Evolutionary conservation across 1,140 invertebrate species (phyloP).

Genomic region (Drosophila asahinai): DNA sequence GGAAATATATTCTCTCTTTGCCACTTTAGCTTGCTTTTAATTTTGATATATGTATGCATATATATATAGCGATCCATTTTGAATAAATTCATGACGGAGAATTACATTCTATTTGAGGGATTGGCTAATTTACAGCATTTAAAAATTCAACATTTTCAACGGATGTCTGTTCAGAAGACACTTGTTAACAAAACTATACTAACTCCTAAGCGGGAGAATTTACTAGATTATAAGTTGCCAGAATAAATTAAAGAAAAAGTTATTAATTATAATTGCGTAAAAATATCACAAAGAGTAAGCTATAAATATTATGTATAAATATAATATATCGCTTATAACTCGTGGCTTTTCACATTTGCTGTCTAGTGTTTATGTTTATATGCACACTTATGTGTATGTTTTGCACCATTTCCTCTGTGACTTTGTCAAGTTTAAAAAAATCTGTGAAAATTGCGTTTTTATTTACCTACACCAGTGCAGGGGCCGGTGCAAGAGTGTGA

Average conservation of each 20-base stretch:
- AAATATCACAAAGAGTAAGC: neutral
- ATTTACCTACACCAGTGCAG: conserved; percentile 35
- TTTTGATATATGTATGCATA: neutral
- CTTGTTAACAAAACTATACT: conserved; percentile 12
- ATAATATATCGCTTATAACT: neutral
- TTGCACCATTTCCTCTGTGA: conserved; percentile 3
- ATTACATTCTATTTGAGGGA: conserved; percentile 14
- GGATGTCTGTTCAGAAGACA: conserved; percentile 1
- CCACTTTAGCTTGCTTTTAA: neutral
- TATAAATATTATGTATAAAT: neutral
- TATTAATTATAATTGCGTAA: neutral
- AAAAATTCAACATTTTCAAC: conserved; percentile 12
- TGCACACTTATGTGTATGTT: conserved; percentile 5
- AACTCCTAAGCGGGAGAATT: too few species aligned
- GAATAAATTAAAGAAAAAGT: too few species aligned
- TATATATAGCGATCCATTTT: neutral
- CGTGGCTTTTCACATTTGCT: neutral
- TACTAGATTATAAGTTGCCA: neutral
- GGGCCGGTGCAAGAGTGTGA: conserved; percentile 3
- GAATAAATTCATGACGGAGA: conserved; percentile 6
- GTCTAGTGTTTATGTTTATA: conserved; percentile 8
- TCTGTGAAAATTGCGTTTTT: conserved; percentile 43
- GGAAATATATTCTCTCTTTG: neutral
- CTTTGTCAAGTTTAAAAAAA: conserved; percentile 54
- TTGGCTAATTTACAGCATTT: conserved; percentile 35